Percentiles rank a stretch among this genome's conserved stretches.
phyloP scores from a whole-genome alignment of 2,888 invertebrate species.

The Trachelus iudaicus region DNA sequence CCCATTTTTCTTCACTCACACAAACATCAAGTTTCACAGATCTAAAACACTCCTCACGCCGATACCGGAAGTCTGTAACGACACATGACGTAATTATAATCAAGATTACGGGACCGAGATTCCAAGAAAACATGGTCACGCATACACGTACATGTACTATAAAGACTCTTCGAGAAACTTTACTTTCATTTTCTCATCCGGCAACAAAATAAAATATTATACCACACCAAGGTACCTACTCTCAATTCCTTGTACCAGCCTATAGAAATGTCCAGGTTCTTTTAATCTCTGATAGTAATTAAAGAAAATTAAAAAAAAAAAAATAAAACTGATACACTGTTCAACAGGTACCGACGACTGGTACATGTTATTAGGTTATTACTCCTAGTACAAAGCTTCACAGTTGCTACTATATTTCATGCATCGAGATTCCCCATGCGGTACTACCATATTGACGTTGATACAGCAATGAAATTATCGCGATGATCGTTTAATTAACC shows the following conservation, averaged over 20 bases:
- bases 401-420: neutral
- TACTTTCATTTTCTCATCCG: neutral
- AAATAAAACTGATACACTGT: neutral
- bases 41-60: neutral
- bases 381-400: neutral
- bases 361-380: neutral
- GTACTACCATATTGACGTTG: neutral
- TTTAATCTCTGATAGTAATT: neutral
- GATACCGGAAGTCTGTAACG: neutral
- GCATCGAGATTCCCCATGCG: neutral
- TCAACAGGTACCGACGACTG: neutral
- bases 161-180: neutral
- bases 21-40: neutral
- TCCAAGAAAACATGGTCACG: neutral
- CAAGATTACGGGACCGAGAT: neutral
- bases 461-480: neutral
- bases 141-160: neutral
- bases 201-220: neutral
- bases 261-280: neutral
- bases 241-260: neutral
- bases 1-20: neutral
- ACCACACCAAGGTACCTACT: neutral
- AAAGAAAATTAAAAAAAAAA: neutral
- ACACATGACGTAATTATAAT: neutral
- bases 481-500: neutral